phyloP scores from a whole-genome alignment of 1,140 invertebrate genomes.

The Microplitis demolitor region DNA sequence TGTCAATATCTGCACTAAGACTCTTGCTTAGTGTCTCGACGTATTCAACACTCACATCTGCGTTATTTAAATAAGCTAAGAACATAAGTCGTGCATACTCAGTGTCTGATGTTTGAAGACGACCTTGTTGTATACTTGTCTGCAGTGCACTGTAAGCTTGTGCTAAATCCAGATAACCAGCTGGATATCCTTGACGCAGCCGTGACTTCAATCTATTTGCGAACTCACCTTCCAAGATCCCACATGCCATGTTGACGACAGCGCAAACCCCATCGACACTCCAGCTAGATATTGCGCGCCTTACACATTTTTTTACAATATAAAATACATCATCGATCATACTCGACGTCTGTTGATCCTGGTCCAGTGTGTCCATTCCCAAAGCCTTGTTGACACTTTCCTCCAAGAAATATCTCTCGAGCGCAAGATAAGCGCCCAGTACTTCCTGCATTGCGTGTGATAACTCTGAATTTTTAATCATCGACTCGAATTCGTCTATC shows the following conservation, averaged over 20 bases:
- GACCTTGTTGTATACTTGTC: constrained; percentile 80
- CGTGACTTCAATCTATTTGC: constrained; percentile 75
- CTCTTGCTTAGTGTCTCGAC: constrained; percentile 78
- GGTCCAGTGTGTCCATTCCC: constrained; percentile 78
- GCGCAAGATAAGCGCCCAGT: constrained; percentile 85
- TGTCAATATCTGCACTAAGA: constrained; percentile 73
- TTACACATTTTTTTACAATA: constrained; percentile 94
- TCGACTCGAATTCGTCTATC: constrained; percentile 68
- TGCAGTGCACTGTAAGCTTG: constrained; percentile 82
- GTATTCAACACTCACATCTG: constrained; percentile 91
- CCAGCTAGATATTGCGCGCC: constrained; percentile 84
- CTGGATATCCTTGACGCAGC: constrained; percentile 84
- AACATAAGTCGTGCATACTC: constrained; percentile 76
- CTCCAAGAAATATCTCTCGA: constrained; percentile 96
- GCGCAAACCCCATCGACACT: constrained; percentile 96
- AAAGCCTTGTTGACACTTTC: constrained; percentile 96
- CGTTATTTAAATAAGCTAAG: constrained; percentile 90
- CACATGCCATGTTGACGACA: constrained; percentile 92
- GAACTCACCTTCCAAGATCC: constrained; percentile 87
- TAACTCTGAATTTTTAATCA: constrained; percentile 79
- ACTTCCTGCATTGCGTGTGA: constrained; percentile 88
- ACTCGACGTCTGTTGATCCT: constrained; percentile 80
- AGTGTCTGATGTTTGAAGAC: constrained; percentile 79
- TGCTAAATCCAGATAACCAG: constrained; percentile 81
- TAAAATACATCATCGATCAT: constrained; percentile 99